A percentile compares a stretch with the other conserved stretches of the same genome.
Conservation (phyloP, 1,140 invertebrate genomes). For the Leucophenga varia region DNA sequence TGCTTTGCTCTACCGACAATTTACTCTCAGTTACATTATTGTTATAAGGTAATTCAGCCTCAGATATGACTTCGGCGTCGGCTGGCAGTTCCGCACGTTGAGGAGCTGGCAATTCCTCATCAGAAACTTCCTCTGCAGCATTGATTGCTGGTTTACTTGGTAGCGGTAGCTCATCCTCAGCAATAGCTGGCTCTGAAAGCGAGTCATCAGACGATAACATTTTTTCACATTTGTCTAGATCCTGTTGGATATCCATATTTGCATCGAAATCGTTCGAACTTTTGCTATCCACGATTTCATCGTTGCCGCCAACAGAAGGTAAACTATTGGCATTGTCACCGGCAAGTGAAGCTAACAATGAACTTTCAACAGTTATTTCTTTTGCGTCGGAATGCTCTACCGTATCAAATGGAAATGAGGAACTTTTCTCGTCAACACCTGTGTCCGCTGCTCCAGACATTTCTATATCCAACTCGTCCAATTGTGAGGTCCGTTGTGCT, state of each 20-base stretch:
- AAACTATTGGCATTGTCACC: conserved; percentile 56
- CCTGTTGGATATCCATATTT: conserved; percentile 17
- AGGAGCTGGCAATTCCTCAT: conserved; percentile 75
- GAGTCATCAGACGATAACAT: conserved; percentile 40
- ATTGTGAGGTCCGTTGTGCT: conserved; percentile 13
- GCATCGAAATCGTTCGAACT: conserved; percentile 42
- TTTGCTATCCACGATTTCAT: conserved; percentile 33
- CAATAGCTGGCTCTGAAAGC: conserved; percentile 35
- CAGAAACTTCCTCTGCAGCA: conserved; percentile 68
- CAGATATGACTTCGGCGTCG: conserved; percentile 79
- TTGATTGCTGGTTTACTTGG: conserved; percentile 50
- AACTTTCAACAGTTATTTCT: conserved; percentile 42
- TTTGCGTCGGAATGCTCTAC: conserved; percentile 40
- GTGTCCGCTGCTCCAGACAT: conserved; percentile 28
- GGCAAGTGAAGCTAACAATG: conserved; percentile 44
- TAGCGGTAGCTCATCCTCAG: conserved; percentile 64
- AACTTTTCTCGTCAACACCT: conserved; percentile 51
- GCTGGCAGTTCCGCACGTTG: conserved; percentile 74
- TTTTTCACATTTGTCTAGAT: conserved; percentile 24
- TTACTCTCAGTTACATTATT: conserved; percentile 63
- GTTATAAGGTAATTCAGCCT: conserved; percentile 72
- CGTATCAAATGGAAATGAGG: conserved; percentile 46
- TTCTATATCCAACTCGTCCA: conserved; percentile 39
- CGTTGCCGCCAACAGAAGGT: conserved; percentile 55
- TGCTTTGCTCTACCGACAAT: conserved; percentile 61